Conservation (phyloP, 2,113 vertebrate genomes). For the Atlantisia rogersi region DNA sequence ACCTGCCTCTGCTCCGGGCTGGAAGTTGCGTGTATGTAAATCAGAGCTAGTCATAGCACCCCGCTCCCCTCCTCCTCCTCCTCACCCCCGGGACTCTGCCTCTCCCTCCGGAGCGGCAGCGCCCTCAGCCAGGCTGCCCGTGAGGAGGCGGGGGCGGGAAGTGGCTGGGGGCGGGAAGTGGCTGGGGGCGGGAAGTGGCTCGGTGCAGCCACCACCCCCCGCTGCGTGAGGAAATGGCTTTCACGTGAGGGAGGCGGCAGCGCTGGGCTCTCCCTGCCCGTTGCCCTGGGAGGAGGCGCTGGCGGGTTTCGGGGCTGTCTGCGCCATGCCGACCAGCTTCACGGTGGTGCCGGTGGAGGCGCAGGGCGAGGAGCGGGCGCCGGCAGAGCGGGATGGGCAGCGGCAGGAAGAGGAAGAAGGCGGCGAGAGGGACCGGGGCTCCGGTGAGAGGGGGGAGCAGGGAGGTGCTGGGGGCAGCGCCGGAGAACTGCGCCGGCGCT, state of each 20-base stretch:
- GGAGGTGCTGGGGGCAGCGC: background rate
- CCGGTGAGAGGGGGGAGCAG: background rate
- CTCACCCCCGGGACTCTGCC: background rate
- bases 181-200: background rate
- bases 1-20: too few species aligned
- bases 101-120: background rate
- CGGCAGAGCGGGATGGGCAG: background rate
- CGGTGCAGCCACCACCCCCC: background rate
- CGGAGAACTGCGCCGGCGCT: background rate
- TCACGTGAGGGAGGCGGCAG: constrained; percentile 60
- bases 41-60: too few species aligned
- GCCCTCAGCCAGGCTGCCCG: too few species aligned
- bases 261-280: background rate
- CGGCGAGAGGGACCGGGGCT: background rate
- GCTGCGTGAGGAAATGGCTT: constrained; percentile 9
- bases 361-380: background rate
- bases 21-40: background rate
- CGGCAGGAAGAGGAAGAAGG: background rate
- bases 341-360: constrained; percentile 79
- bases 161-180: background rate
- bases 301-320: background rate
- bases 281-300: background rate
- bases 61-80: too few species aligned
- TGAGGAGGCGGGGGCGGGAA: background rate
- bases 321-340: constrained; percentile 77